Conservation (phyloP, 2,797 vertebrate genomes). For the Trachurus trachurus region DNA sequence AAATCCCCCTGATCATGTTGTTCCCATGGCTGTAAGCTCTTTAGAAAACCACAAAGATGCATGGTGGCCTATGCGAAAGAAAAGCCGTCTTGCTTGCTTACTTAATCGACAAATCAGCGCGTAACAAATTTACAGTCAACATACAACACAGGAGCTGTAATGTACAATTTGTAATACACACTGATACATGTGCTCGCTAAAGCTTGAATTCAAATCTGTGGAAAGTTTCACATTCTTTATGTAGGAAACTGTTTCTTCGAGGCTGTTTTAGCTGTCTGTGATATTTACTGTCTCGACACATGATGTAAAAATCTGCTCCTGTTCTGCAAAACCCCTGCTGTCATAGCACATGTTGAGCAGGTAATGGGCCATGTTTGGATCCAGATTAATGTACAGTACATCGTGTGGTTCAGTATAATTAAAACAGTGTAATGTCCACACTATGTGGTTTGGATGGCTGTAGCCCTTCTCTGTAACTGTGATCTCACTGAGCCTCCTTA, state of each 20-base stretch:
- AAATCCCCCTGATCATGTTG: slow-evolving; percentile 28
- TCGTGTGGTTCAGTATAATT: slow-evolving; percentile 31
- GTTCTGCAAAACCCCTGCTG: slow-evolving; percentile 31
- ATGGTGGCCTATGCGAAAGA: slow-evolving; percentile 39
- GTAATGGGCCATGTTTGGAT: slow-evolving; percentile 8
- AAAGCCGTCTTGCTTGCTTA: slow-evolving; percentile 20
- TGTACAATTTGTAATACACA: background rate
- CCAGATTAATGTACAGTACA: background rate
- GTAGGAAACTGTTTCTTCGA: slow-evolving; percentile 22
- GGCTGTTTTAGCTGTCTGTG: slow-evolving; percentile 8
- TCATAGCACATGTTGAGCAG: slow-evolving; percentile 32
- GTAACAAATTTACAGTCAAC: background rate
- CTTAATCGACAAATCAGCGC: background rate
- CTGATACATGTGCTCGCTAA: background rate
- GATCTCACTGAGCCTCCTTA: slow-evolving; percentile 59
- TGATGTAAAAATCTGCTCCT: slow-evolving; percentile 44
- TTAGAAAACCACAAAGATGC: slow-evolving; percentile 32
- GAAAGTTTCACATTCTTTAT: slow-evolving; percentile 8
- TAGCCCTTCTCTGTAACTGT: slow-evolving; percentile 38
- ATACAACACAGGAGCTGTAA: background rate
- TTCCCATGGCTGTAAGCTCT: slow-evolving; percentile 44
- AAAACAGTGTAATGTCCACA: slow-evolving; percentile 36
- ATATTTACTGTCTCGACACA: slow-evolving; percentile 30
- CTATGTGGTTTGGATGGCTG: slow-evolving; percentile 40
- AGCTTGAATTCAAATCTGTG: slow-evolving; percentile 23